Evolutionary conservation across 1,140 invertebrate species (phyloP), one percentile per base, ranked within the genome.

Genomic region (Papilio aristodemus): DNA sequence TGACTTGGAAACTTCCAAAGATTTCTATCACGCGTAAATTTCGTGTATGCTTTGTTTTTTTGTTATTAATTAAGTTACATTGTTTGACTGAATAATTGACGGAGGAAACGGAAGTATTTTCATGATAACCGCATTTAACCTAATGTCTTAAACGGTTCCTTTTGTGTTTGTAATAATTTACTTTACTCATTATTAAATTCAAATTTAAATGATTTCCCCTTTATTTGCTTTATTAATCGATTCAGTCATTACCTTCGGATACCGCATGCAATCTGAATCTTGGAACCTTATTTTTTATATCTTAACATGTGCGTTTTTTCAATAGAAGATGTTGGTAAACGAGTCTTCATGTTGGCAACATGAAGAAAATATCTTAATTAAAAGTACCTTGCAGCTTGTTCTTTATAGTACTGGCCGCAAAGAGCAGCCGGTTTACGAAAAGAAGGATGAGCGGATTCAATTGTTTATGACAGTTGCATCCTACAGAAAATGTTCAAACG

Each of bases 21-120:
- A 66, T 66, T 66, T 66, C 63, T 66, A 66, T 50, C 17, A 46
- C 39, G 41, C 39, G 10, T 66, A 32, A 36, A 59, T 36, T 66
- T 46, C 39, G 32, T 27, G 41, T 11, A 25, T 7, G 13, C 19
- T 32, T 25, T 7, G 22, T 43, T 66, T 66, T 66, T 32, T 66
- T 32, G 4, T 66, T 32, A 11, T 46, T 43, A 64, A 66, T 50
- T 41, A 66, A 66, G 41, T 66, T 27, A 22, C n/a, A 32, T 41
- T 27, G 32, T 50, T 66, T 46, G 19, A 66, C 32, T 66, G 41
- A 38, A 46, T 46, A 25, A 27, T 46, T 64, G 13, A 46, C 14
- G 27, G 43, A 43, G 63, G 63, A 66, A 66, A 66, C 41, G 63
- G 41, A 66, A 27, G 19, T 66, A 4, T 66, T 60, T 10, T 32